These are phyloP conservation scores for Halictus rubicundus DNA, from an alignment of 1,140 invertebrate species.

Conservation along the genomic window DNA sequence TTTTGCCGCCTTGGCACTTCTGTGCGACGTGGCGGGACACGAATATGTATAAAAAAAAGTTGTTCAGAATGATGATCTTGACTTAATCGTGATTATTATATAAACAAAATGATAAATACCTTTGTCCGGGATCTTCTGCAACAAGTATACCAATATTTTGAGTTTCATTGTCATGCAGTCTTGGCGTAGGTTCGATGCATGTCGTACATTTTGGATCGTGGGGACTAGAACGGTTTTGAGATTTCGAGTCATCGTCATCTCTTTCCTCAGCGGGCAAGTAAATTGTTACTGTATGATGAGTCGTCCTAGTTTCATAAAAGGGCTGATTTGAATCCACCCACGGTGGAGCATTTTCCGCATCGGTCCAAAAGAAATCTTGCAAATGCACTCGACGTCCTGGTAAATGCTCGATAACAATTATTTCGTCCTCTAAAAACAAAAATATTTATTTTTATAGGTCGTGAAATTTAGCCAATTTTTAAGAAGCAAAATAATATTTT, in stretches of 20 bases:
- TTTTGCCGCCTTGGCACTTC: too few relatives aligned
- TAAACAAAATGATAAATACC: constrained; percentile 59
- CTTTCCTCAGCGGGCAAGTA: constrained; percentile 64
- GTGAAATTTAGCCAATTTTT: too few relatives aligned
- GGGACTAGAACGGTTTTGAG: constrained; percentile 27
- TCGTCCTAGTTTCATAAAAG: constrained; percentile 74
- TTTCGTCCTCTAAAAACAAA: constrained; percentile 74
- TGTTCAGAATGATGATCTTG: too few relatives aligned
- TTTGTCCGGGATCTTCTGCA: constrained; percentile 77
- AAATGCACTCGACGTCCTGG: constrained; percentile 83
- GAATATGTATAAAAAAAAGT: too few relatives aligned
- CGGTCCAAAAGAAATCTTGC: constrained; percentile 93
- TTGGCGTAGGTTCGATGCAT: constrained; percentile 76
- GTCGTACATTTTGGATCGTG: constrained; percentile 66
- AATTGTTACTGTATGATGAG: constrained; percentile 75
- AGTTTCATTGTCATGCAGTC: constrained; percentile 68
- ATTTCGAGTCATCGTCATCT: constrained; percentile 1
- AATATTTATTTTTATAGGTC: not conserved
- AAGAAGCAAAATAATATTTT: not conserved
- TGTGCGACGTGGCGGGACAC: too few relatives aligned
- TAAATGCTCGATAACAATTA: constrained; percentile 79
- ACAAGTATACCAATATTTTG: constrained; percentile 75
- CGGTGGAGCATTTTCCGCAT: constrained; percentile 87
- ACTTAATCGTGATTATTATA: too few relatives aligned
- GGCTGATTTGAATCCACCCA: constrained; percentile 76